These are phyloP conservation scores for Chironomus tentans DNA, from an alignment of 2,888 invertebrate species.

Conservation along the genomic window DNA sequence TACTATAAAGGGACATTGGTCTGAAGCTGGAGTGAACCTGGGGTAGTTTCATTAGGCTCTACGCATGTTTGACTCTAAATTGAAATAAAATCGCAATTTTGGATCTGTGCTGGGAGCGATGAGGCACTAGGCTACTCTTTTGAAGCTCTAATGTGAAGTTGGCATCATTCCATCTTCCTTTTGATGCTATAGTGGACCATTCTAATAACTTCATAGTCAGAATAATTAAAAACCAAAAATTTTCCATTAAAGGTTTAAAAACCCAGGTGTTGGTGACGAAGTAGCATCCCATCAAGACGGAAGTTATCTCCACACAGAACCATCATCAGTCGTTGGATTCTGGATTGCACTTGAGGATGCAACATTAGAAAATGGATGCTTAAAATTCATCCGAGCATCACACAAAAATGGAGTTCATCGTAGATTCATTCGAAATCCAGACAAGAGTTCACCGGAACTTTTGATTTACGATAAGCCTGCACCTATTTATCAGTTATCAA, in stretches of 20 bases:
- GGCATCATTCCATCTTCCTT: no score
- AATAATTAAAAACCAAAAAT: no score
- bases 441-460: conserved; percentile 49
- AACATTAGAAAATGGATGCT: conserved; percentile 85
- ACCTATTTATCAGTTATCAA: conserved; percentile 60
- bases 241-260: conserved; percentile 57
- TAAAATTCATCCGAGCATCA: conserved; percentile 86
- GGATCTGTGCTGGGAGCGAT: no score
- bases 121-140: no score
- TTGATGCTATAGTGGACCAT: no score
- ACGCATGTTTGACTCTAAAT: no score
- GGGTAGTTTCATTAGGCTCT: no score
- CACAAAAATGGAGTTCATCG: conserved; percentile 76
- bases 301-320: conserved; percentile 78
- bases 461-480: conserved; percentile 60
- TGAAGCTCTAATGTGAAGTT: no score
- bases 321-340: conserved; percentile 71
- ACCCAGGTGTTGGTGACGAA: conserved; percentile 82
- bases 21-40: no score
- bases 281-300: conserved; percentile 79
- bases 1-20: no score
- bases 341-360: conserved; percentile 97
- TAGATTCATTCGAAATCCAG: conserved; percentile 60
- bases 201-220: no score
- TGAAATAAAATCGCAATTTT: no score